Evolutionary conservation across 2,797 vertebrate genomes (phyloP), one percentile per base, ranked within the genome.

Genomic region (Helostoma temminkii): DNA sequence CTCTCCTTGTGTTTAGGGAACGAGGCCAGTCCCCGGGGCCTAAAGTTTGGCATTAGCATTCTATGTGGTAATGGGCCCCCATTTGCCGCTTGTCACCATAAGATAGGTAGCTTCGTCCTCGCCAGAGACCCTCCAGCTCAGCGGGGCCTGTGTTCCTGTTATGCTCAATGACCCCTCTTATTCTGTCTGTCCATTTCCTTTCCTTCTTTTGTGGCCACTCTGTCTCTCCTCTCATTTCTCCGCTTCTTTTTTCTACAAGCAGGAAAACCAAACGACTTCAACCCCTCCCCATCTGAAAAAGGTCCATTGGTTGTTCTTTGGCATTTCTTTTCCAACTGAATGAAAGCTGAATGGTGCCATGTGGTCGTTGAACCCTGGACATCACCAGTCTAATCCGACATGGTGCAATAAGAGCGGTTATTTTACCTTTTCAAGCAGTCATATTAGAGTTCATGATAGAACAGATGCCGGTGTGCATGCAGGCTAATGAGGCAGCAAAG

Each of bases 61-160:
- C 87, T 21, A 62, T 7, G 54, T 22, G 21, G 82, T 91, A 93
- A 93, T 91, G 87, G 87, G 68, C 67, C 82, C 70, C 87, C 83
- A 93, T 93, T 92, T 92, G 89, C 88, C 37, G 76, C 85, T 92
- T 92, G 92, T 93, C 92, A 92, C 85, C 77, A 63, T 70, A 89
- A 92, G 91, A 93, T 90, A 87, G 90, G 91, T 91, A 83, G 83
- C 79, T 86, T 25, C 56, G 68, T 83, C 83, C 81, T 79, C 76
- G 63, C 79, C 88, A 76, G 83, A 85, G 82, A 81, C 88, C 87
- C 84, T 90, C 89, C 87, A 90, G 88, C 90, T 83, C 87, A 85
- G 87, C 66, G 22, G 66, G 81, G 55, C 59, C 70, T 2, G 24
- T 58, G 76, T 78, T 81, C 83, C 87, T 3, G 83, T 79, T 81